Percentiles rank a stretch among this genome's conserved stretches.
Conservation (phyloP, 2,113 vertebrate species). For the Phalacrocorax carbo region DNA sequence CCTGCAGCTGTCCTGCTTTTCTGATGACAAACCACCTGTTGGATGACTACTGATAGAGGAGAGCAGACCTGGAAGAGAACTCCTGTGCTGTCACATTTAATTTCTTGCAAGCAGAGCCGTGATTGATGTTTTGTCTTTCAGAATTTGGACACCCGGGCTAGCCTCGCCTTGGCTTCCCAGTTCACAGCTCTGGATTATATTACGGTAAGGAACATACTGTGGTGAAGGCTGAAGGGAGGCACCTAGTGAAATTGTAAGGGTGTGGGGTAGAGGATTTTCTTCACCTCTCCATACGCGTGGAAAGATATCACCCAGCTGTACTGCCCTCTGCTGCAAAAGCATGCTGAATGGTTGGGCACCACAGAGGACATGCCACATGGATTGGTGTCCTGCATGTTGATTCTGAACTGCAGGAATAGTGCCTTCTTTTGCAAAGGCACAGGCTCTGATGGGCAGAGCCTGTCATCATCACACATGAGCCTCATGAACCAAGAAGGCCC, state of each 20-base stretch:
- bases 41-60: background rate
- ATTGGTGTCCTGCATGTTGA: background rate
- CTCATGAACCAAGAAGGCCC: background rate
- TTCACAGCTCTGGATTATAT: slow-evolving; percentile 70
- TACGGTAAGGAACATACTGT: slow-evolving; percentile 35
- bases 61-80: background rate
- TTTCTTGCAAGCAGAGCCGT: background rate
- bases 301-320: background rate
- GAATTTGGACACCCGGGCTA: slow-evolving; percentile 65
- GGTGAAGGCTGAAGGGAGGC: background rate
- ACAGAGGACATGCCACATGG: background rate
- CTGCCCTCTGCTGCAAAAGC: background rate
- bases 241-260: background rate
- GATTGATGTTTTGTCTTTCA: slow-evolving; percentile 1
- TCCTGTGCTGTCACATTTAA: background rate
- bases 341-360: background rate
- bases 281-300: fast-evolving
- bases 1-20: background rate
- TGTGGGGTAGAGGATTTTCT: background rate
- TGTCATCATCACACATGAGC: background rate
- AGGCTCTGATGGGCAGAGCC: background rate
- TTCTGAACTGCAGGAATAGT: background rate
- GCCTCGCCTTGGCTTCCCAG: slow-evolving; percentile 58
- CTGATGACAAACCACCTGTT: background rate
- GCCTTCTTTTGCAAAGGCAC: background rate